Percentiles rank a stretch among this genome's conserved stretches.
These are phyloP conservation scores for Anneissia japonica DNA, from an alignment of 35 echinoderm and acorn worm genomes.

Conservation along the genomic window DNA sequence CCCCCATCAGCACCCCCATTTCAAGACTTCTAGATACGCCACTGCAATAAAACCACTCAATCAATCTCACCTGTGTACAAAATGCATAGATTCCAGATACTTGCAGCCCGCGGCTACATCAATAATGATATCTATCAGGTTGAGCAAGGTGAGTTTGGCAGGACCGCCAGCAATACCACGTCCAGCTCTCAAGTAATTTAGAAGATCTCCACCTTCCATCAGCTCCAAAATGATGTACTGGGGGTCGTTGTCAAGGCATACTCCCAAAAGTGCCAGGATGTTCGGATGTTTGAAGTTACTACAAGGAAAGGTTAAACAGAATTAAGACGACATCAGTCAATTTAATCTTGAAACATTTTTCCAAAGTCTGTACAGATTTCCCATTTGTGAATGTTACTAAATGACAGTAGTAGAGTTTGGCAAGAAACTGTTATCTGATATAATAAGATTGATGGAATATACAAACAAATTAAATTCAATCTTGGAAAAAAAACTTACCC, in stretches of 20 bases:
- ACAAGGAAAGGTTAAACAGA: neutral
- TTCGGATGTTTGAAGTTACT: slow-evolving; percentile 94
- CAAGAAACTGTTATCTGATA: too few species aligned
- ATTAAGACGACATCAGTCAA: neutral
- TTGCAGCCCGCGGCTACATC: slow-evolving; percentile 84
- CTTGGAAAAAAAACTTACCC: slow-evolving; percentile 44
- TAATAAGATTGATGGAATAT: too few species aligned
- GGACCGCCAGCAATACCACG: slow-evolving; percentile 33
- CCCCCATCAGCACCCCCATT: too few species aligned
- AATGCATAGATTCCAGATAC: slow-evolving; percentile 85
- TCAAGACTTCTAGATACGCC: too few species aligned
- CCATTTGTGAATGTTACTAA: too few species aligned
- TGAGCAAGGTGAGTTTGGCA: slow-evolving; percentile 25
- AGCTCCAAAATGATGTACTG: slow-evolving; percentile 92
- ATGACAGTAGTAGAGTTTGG: too few species aligned
- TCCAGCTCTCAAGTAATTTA: slow-evolving; percentile 62
- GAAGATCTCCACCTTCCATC: slow-evolving; percentile 96
- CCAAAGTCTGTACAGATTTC: too few species aligned
- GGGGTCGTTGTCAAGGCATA: slow-evolving; percentile 95
- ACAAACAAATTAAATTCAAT: too few species aligned
- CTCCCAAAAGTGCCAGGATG: slow-evolving; percentile 74
- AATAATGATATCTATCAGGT: slow-evolving; percentile 77
- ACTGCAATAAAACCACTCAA: neutral
- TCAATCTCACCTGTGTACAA: slow-evolving; percentile 84
- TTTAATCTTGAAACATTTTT: neutral